Base-by-base conservation (phyloP, 2,113 vertebrate genomes). In the Bothrops jararaca region DNA sequence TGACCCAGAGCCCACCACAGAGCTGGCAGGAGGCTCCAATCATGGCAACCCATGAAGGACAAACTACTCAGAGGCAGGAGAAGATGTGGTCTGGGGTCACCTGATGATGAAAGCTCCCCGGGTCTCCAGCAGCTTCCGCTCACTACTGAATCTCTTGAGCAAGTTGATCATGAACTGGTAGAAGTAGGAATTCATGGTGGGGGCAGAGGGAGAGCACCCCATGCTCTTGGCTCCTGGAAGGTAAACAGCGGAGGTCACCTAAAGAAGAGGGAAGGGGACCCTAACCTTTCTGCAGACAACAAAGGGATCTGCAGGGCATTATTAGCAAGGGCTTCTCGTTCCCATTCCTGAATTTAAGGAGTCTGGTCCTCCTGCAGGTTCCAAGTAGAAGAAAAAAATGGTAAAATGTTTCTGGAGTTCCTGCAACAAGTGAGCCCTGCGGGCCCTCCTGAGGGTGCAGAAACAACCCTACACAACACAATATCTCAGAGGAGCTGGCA, bases 101-200 rank as follows among this genome's bases (percentile, higher is more conserved):
- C 98, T 98, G 98, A 99, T 99, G 95, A 99, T 99, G 97, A 99
- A 99, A 7, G 98, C 98, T 57, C 99, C 99, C 96, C 99, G 97
- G 85, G 86, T 97, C 95, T 99, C 99, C 97, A 99, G 97, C 48
- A 99, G 98, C 95, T 98, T 99, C 94, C 98, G 97, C 95, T 99
- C 99, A 1, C 97, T 98, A 95, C 99, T 99, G 97, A 99, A 99
- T 88, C 98, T 98, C 95, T 98, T 99, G 94, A 99, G 98, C 74
- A 99, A 97, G 97, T 99, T 99, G 97, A 99, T 99, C 99, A 99
- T 99, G 97, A 99, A 99, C 97, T 99, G 99, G 96, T 99, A 99
- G 95, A 99, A 99, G 96, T 99, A 99, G 29, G 99, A 99, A 96
- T 99, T 99, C 99, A 99, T 99, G 95, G 99, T 99, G n/a, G 99